A percentile compares a stretch with the other conserved stretches of the same genome.
phyloP scores from a whole-genome alignment of 2,797 vertebrate species.

The Coluber constrictor region DNA sequence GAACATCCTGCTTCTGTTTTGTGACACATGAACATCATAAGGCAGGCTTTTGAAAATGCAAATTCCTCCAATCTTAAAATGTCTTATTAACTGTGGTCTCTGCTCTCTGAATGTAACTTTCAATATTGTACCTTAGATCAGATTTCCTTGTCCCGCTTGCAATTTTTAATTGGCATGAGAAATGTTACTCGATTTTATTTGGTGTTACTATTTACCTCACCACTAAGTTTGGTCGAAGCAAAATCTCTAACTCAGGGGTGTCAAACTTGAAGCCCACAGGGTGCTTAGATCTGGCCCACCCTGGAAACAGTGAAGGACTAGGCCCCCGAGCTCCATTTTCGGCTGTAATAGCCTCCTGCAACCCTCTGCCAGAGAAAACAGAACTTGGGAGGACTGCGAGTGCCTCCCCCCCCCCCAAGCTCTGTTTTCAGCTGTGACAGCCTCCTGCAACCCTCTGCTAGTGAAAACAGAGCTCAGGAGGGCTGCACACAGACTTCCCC shows the following conservation, averaged over 20 bases:
- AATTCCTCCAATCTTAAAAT: not conserved
- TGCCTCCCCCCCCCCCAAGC: no score
- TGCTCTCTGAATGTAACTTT: not conserved
- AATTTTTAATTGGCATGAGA: not conserved
- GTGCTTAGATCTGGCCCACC: no score
- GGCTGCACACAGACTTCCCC: no score
- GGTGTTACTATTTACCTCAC: not conserved
- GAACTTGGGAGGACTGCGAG: no score
- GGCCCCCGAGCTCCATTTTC: no score
- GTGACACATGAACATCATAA: not conserved
- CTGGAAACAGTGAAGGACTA: no score
- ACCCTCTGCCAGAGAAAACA: no score
- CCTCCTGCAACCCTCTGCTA: no score
- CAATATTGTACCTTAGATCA: not conserved
- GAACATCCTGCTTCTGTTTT: not conserved
- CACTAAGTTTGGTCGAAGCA: not conserved
- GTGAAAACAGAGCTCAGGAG: no score
- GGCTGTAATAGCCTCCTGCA: no score
- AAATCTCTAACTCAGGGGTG: not conserved
- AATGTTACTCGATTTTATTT: not conserved
- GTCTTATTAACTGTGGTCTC: not conserved
- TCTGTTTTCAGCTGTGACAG: no score
- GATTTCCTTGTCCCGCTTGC: not conserved
- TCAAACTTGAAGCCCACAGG: no score
- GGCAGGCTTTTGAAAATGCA: not conserved